Base-by-base conservation (phyloP, 2,113 vertebrate species). In the Campylomormyrus tamandua region DNA sequence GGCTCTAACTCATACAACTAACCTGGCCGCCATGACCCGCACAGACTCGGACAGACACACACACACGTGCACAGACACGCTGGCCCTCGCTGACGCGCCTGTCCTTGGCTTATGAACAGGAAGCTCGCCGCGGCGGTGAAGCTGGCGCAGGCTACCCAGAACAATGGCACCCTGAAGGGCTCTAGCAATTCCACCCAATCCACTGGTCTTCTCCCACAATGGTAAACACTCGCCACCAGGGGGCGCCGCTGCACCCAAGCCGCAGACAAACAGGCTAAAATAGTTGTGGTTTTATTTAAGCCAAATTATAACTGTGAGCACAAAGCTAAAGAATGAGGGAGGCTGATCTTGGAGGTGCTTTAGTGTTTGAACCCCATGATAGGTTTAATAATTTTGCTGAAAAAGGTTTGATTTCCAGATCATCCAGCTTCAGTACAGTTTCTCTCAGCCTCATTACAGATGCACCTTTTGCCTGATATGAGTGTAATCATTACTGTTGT, bases 121-220 rank as follows among this genome's bases (percentile, higher is more conserved):
- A 99, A 99, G 96, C 97, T 99, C 95, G 98, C 98, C 92, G 98
- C 98, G 93, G 98, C 97, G 5, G 96, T 97, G 95, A 99, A 99
- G 94, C 97, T 99, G 95, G 98, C 97, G 90, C 98, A 99, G 94
- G 96, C 97, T 92, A 97, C 97, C 31, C 98, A 98, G 93, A 97
- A 97, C 95, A 99, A 98, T 92, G 98, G 98, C 92, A 98, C 97
- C 85, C 96, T 99, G 90, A 99, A 99, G 96, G 98, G 95, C 45
- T 97, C 98, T 0, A 98, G 96, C 94, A 95, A 95, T 39, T 97
- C 97, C 92, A 96, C 96, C 94, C 98, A 99, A 92, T 93, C 96
- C 9, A 96, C 97, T 0, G 97, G 97, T 90, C 95, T 98, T 92
- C 95, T 99, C 93, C 94, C 98, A 10, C 98, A 99, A 94, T 99